Evolutionary conservation across 2,888 invertebrate species (phyloP).

Genomic region (Patella pellucida): DNA sequence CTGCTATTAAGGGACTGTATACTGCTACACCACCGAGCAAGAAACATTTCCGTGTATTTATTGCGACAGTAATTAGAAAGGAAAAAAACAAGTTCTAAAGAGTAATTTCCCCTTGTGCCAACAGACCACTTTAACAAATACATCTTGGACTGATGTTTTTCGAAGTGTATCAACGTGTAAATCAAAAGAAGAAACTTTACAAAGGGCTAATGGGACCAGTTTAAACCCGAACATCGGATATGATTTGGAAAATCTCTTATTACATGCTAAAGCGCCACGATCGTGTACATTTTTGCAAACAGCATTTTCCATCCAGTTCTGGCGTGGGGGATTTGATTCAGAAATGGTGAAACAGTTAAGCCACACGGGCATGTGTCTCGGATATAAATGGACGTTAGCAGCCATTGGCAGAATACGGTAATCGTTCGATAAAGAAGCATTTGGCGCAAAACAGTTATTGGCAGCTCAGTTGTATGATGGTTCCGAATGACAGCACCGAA

Average conservation of each 20-base stretch:
- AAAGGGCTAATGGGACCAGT: background rate
- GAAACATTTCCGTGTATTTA: conserved; percentile 15
- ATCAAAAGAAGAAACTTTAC: background rate
- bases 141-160: conserved; percentile 25
- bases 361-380: conserved; percentile 5
- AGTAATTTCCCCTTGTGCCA: conserved; percentile 25
- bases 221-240: conserved; percentile 17
- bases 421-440: background rate
- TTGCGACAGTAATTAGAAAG: background rate
- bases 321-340: too few species aligned
- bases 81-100: conserved; percentile 11
- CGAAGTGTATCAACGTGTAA: conserved; percentile 3
- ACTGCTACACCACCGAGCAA: conserved; percentile 13
- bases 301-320: too few species aligned
- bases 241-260: conserved; percentile 21
- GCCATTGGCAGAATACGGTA: background rate
- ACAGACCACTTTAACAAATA: conserved; percentile 23
- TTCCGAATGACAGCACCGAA: background rate
- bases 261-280: conserved; percentile 22
- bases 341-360: conserved; percentile 8
- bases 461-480: background rate
- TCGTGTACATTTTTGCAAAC: conserved; percentile 27
- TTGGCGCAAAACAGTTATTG: background rate
- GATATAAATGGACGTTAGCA: background rate
- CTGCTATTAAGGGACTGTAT: conserved; percentile 24